Conservation (phyloP, 1,140 invertebrate genomes). For the Geopemphigus sp. region DNA sequence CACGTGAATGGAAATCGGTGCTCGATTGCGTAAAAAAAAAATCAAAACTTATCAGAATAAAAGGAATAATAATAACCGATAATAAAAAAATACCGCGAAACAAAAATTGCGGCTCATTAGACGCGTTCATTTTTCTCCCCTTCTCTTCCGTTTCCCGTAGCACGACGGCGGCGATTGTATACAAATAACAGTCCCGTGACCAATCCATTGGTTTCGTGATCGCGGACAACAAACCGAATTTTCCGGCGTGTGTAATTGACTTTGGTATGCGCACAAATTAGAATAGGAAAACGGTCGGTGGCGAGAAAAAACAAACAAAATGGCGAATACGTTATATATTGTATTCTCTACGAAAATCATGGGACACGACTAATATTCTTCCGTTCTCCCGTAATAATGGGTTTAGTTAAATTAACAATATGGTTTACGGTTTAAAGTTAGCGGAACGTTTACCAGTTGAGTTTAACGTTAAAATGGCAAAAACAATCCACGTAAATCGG, state of each 20-base stretch:
- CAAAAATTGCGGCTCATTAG: slow-evolving; percentile 21
- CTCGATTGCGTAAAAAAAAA: slow-evolving; percentile 17
- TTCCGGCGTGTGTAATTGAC: slow-evolving; percentile 41
- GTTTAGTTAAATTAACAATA: too few species aligned
- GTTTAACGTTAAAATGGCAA: too few species aligned
- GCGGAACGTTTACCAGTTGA: too few species aligned
- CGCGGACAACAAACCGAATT: slow-evolving; percentile 21
- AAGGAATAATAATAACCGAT: not conserved
- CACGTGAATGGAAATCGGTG: slow-evolving; percentile 33
- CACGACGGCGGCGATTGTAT: not conserved
- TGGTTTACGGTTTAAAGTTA: too few species aligned
- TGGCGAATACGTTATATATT: not conserved
- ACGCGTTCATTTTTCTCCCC: not conserved
- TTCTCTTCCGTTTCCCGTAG: slow-evolving; percentile 24
- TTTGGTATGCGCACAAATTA: slow-evolving; percentile 33
- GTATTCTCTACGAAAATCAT: not conserved
- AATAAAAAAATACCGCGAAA: not conserved
- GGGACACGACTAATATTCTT: not conserved
- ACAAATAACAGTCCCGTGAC: slow-evolving; percentile 1
- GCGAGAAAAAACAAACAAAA: not conserved
- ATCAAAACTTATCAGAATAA: too few species aligned
- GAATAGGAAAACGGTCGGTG: not conserved
- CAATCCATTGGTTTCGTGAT: slow-evolving; percentile 43
- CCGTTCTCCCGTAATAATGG: not conserved
- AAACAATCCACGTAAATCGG: too few species aligned